Base-by-base conservation (phyloP, 1,140 invertebrate genomes). In the Leguminivora glycinivorella region DNA sequence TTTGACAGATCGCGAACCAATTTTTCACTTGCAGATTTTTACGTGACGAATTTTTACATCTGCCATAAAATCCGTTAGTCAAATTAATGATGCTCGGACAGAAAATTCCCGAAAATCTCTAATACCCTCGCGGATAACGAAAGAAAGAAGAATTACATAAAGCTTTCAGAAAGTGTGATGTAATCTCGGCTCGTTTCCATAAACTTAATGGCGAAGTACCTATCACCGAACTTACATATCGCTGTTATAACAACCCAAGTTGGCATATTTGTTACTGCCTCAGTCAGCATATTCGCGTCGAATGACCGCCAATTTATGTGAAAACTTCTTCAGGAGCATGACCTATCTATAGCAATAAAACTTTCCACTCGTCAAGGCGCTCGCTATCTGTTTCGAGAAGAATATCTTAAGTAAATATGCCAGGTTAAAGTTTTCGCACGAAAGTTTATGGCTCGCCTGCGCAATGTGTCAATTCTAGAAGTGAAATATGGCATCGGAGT, bases 301-400 rank as follows among this genome's bases (percentile, higher is more conserved):
- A 90, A 90, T 91, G 89, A 91, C 89, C 89, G 89, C 84, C 89
- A 90, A 91, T 91, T 91, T 91, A 91, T 91, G 89, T 84, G 87
- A 83, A 90, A 91, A 91, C 81, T 91, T 91, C 80, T 77, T 85
- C 85, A 83, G 83, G 83, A 83, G 82, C 80, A 85, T 88, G 87
- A 91, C 89, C 89, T 90, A 89, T 89, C 85, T 89, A 78, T 86
- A 72, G 72, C 75, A 83, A 83, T 80, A 82, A 82, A 88, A 89
- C 77, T 89, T 89, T 89, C 83, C 82, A 88, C 86, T 91, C 89
- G 88, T 91, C 89, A 89, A 89, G 84, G 75, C 80, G 80, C 76
- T 86, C 82, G 80, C 78, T 87, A 68, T 67, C 75, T 85, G 82
- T 88, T 83, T 83, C 83, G 83, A 78, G 76, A 75, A 72, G 82